These are phyloP conservation scores for Amblyornis subalaris DNA, from an alignment of 2,113 vertebrate genomes.

Conservation along the genomic window DNA sequence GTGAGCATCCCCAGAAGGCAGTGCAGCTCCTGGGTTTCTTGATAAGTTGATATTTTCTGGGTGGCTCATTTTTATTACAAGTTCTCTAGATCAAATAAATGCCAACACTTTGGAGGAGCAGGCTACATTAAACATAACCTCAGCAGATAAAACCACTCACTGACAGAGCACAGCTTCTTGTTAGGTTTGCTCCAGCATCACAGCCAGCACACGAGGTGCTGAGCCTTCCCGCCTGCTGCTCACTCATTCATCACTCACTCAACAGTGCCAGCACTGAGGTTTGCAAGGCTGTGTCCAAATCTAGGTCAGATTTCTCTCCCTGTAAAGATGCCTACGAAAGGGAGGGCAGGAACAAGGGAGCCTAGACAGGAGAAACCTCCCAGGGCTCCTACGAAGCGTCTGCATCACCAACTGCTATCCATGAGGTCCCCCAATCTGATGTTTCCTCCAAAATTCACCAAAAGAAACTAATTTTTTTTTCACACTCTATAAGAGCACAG, in stretches of 20 bases:
- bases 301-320: neutral
- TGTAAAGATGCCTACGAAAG: neutral
- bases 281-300: neutral
- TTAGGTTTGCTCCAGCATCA: neutral
- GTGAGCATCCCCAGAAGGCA: neutral
- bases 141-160: neutral
- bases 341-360: neutral
- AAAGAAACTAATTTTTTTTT: neutral
- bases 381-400: neutral
- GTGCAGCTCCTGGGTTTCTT: neutral
- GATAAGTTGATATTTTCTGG: neutral
- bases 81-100: neutral
- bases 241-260: neutral
- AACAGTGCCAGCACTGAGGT: rapidly evolving
- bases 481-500: neutral
- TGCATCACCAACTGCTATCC: neutral
- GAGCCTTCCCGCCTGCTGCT: neutral
- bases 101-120: neutral
- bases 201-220: neutral
- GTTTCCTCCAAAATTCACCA: neutral
- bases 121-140: too few species aligned
- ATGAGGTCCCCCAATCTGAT: too few species aligned
- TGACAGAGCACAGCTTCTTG: neutral
- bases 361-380: neutral
- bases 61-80: neutral